These are phyloP conservation scores for Lepetodrilus schrolli DNA, from an alignment of 2,888 invertebrate genomes.

Conservation along the genomic window DNA sequence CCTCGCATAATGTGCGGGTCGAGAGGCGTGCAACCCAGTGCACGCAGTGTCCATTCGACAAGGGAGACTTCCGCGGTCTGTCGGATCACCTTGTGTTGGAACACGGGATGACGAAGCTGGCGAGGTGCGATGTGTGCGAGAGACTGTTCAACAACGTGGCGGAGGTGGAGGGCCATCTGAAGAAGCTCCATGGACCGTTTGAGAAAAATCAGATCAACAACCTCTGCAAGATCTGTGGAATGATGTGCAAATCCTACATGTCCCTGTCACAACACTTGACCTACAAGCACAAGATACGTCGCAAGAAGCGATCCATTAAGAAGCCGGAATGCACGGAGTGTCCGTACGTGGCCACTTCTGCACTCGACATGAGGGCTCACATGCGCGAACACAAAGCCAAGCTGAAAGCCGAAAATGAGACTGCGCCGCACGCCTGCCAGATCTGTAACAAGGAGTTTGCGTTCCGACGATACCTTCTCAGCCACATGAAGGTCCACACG, in stretches of 20 bases:
- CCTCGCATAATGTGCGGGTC: neutral
- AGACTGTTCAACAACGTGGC: slow-evolving; percentile 41
- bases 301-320: neutral
- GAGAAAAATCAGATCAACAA: slow-evolving; percentile 24
- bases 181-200: slow-evolving; percentile 49
- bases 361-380: no score
- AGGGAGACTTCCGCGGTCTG: neutral
- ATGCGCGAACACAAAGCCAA: no score
- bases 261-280: slow-evolving; percentile 29
- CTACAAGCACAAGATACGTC: slow-evolving; percentile 28
- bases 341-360: no score
- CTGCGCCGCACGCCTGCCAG: no score
- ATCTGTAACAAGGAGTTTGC: slow-evolving; percentile 50
- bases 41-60: neutral
- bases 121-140: slow-evolving; percentile 54
- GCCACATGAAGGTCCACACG: slow-evolving; percentile 46
- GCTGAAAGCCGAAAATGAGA: slow-evolving; percentile 35
- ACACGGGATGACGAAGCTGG: neutral
- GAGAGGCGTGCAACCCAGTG: neutral
- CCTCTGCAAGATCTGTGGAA: slow-evolving; percentile 41
- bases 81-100: slow-evolving; percentile 15
- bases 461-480: slow-evolving; percentile 41
- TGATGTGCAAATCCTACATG: slow-evolving; percentile 35
- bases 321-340: no score
- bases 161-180: slow-evolving; percentile 46